Base-by-base conservation (phyloP, 2,797 vertebrate species). In the Myiotriccus ornatus region DNA sequence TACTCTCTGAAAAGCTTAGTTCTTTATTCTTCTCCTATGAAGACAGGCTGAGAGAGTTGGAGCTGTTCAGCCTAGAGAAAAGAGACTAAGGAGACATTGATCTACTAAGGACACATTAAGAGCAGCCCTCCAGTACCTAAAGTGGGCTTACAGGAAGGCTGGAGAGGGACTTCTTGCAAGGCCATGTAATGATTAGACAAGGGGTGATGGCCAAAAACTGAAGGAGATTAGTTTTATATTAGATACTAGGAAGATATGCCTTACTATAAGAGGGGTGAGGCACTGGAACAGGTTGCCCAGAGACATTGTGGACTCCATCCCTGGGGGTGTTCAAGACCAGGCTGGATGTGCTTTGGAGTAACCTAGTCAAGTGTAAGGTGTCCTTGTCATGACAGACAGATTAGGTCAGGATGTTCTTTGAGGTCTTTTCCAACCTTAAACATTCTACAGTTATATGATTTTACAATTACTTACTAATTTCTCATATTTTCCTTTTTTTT, bases 301-400 rank as follows among this genome's bases (percentile, higher is more conserved):
- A 44, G 12, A 44, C 9, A 4, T 1, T 68, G 19, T 15, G 14
- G n/a, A 13, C 62, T 52, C 12, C 44, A 34, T 1, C 3, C 5
- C 7, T 23, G 9, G 14, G 37, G 14, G 14, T 39, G 8, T 34
- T 46, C 50, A 44, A 32, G 24, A 52, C n/a, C 12, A 39, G 10
- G 35, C 4, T 57, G 20, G 21, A 27, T 52, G 22, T 44, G 37
- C 17, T 6, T 50, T 43, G 50, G 20, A 70, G 28, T 19, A 25
- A 39, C 24, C 16, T 64, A 18, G 37, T 83, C 21, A 52, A 39
- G 14, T 9, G 10, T 37, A 44, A 57, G 28, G 7, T 44, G 23
- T 12, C 14, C 28, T 23, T 22, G 4, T 6, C 27, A 8, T 24
- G 23, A 24, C 37, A 77, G 23, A 3, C 2, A 16, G 2, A 3